Base-by-base conservation (phyloP, 2,113 vertebrate genomes). In the Anhinga rufa region DNA sequence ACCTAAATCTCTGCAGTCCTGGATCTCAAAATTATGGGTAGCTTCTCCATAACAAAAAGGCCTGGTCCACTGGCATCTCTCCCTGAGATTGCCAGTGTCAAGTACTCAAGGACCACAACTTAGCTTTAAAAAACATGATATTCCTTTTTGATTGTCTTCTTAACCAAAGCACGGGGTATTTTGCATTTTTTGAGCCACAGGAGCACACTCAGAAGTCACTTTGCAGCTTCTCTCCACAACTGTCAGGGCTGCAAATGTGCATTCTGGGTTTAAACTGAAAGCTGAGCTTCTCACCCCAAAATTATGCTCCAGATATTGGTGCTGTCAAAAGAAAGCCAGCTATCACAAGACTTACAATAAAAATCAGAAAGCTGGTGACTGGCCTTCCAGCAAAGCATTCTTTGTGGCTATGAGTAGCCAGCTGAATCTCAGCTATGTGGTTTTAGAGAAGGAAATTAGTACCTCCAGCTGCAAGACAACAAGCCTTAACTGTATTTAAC, bases 381-480 rank as follows among this genome's bases (percentile, higher is more conserved):
- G 54, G 48, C 57, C 74, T 96, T 92, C 91, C 96, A 96, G 83
- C 70, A 92, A 70, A 93, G 62, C 91, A 93, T 97, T 95, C 81
- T 92, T 90, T 93, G 94, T 60, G 91, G 87, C 77, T 94, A 80
- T 1, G 0, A 91, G 54, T 60, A 86, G 71, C 78, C 92, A 91
- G 78, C 66, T 91, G 89, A 95, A 92, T 92, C 89, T 94, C 89
- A 95, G 48, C 81, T 94, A 83, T 94, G 92, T 62, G 55, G 51
- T n/a, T 90, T 95, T 71, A 91, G 75, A 91, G 75, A 80, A 70
- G 89, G 66, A 87, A 92, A 85, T 94, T 65, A 91, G 64, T 88
- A 92, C 64, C 60, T 94, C 71, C 34, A 15, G 71, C 68, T 86
- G 75, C 78, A 78, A 1, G 9, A 42, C 55, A 93, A n/a, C 17